Evolutionary conservation across 2,113 vertebrate species (phyloP).

Genomic region (Thryonomys swinderianus): DNA sequence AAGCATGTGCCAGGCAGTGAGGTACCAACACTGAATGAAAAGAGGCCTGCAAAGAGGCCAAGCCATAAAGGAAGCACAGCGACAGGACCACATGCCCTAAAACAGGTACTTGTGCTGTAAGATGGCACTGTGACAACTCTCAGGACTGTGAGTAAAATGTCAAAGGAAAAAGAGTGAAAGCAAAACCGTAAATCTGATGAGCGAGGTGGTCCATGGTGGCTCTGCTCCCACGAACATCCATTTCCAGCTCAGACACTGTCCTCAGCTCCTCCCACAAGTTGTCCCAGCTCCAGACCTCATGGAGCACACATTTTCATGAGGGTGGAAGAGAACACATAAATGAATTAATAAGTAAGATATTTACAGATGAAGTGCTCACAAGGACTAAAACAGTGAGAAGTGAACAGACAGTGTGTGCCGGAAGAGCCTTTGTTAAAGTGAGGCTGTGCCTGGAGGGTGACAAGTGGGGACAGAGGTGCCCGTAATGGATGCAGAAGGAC

Average conservation of each 20-base stretch:
- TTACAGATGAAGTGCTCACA: background rate
- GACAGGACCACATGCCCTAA: background rate
- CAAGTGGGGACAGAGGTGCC: background rate
- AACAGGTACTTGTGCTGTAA: background rate
- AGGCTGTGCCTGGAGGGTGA: background rate
- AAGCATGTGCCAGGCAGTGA: background rate
- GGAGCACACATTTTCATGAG: background rate
- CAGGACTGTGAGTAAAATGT: background rate
- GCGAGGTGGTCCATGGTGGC: background rate
- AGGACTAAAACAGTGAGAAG: background rate
- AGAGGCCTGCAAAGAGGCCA: background rate
- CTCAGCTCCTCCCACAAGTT: background rate
- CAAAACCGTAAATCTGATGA: background rate
- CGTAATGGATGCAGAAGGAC: background rate
- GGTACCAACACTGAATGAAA: background rate
- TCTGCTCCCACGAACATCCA: background rate
- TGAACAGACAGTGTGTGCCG: background rate
- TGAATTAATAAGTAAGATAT: background rate
- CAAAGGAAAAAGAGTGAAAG: background rate
- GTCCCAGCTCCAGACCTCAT: background rate
- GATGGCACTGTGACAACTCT: background rate
- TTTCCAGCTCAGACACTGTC: background rate
- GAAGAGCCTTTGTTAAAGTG: background rate
- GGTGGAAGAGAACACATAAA: background rate
- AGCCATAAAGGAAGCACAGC: background rate